Evolutionary conservation across 2,888 invertebrate genomes (phyloP).

Genomic region (Mesorhabditis belari): DNA sequence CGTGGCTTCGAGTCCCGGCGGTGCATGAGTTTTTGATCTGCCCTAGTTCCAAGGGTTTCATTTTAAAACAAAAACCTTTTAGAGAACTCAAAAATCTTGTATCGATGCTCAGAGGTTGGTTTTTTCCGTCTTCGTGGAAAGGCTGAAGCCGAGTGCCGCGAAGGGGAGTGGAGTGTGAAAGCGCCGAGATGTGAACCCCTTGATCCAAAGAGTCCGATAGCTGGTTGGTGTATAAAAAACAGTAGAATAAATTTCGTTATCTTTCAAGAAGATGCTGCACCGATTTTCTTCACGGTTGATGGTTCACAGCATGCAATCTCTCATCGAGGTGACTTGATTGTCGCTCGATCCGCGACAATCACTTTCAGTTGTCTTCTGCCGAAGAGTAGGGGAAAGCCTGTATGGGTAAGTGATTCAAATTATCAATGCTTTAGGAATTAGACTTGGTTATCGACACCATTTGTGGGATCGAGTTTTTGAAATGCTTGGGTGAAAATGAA

Average conservation of each 20-base stretch:
- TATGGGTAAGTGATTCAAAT: conserved; percentile 44
- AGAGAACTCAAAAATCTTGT: not conserved
- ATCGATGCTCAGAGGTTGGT: not conserved
- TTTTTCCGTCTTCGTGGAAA: not conserved
- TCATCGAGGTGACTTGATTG: conserved; percentile 38
- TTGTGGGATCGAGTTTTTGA: too few relatives aligned
- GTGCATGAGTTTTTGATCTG: too few relatives aligned
- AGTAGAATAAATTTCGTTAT: not conserved
- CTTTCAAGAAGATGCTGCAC: conserved; percentile 37
- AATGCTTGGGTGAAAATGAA: too few relatives aligned
- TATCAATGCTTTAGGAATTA: too few relatives aligned
- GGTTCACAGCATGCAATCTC: conserved; percentile 41
- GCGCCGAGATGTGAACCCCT: not conserved
- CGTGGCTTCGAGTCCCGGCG: too few relatives aligned
- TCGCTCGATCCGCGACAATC: conserved; percentile 44
- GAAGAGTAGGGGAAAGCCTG: conserved; percentile 23
- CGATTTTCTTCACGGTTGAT: conserved; percentile 43
- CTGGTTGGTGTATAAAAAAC: not conserved
- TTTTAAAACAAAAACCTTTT: not conserved
- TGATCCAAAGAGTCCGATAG: not conserved
- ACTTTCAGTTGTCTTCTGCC: conserved; percentile 43
- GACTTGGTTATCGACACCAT: too few relatives aligned
- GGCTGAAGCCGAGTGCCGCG: not conserved
- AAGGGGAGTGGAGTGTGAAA: not conserved
- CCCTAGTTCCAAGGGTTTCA: too few relatives aligned